Base-by-base conservation (phyloP, 2,888 invertebrate species). In the Torymus texanus region DNA sequence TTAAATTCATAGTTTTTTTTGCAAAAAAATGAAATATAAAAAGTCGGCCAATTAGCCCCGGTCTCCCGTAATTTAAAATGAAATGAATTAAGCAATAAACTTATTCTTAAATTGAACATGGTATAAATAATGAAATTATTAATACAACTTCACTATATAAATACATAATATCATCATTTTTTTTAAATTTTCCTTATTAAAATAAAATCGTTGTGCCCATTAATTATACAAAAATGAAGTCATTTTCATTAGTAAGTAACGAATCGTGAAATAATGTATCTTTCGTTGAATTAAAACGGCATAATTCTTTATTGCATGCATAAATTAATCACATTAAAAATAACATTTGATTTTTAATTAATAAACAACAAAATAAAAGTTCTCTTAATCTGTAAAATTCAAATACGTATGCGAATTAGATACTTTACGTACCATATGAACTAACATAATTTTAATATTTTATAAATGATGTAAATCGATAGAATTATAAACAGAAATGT, bases 271-370 rank as follows among this genome's bases (percentile, higher is more conserved):
- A 68, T 41, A 65, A 29, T 53, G 16, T 65, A 56, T n/a, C 5
- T 68, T 56, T 68, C 14, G 16, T 56, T 68, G 29, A 68, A 68
- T 68, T 56, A 56, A 68, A 29, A 29, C n/a, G 18, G 12, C 65
- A 18, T 8, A 41, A 8, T 41, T 0, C 41, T 8, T 18, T 1
- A n/a, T 16, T 13, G 65, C 50, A 3, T 51, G 16, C 16, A 65
- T 65, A 65, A 29, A 56, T 68, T 41, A 68, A 29, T 67, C 14
- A 51, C 51, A 14, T 13, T n/a, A n/a, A n/a, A 55, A 13, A 50
- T 50, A 66, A 55, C 67, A 24, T 24, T 55, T 67, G 8, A 55
- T 67, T 18, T 13, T 51, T 65, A 14, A 13, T 55, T 55, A 14
- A 55, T 67, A 67, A 67, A 67, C n/a, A 67, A 55, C n/a, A 16